phyloP scores from a whole-genome alignment of 2,113 vertebrate genomes.

The Tylochromis polylepis region DNA sequence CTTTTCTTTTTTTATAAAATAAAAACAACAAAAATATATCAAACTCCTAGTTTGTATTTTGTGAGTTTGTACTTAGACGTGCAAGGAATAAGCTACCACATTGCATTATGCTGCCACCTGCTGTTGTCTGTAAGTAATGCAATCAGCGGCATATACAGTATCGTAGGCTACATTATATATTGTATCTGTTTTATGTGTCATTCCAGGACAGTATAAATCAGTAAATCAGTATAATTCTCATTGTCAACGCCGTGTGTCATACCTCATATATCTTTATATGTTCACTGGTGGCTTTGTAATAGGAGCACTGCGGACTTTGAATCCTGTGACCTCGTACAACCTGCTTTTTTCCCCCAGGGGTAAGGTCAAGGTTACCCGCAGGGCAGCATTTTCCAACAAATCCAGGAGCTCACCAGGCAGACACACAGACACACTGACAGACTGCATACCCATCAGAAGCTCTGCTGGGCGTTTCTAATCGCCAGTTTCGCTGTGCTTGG shows the following conservation, averaged over 20 bases:
- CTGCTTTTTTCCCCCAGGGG: rapidly evolving
- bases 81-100: neutral
- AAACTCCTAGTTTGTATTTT: neutral
- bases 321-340: neutral
- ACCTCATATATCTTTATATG: neutral
- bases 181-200: neutral
- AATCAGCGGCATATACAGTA: neutral
- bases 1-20: neutral
- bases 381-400: neutral
- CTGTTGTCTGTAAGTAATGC: neutral
- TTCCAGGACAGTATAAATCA: neutral
- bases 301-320: neutral
- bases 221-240: no score
- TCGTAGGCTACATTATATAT: neutral
- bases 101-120: constrained; percentile 37
- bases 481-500: neutral
- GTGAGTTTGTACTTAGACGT: neutral
- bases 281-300: neutral
- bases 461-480: neutral
- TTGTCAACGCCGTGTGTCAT: neutral
- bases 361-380: neutral
- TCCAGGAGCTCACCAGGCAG: neutral
- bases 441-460: neutral
- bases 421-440: neutral
- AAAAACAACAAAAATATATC: neutral